Conservation (phyloP, 2,888 invertebrate genomes). For the Carpatolechia fugitivella region DNA sequence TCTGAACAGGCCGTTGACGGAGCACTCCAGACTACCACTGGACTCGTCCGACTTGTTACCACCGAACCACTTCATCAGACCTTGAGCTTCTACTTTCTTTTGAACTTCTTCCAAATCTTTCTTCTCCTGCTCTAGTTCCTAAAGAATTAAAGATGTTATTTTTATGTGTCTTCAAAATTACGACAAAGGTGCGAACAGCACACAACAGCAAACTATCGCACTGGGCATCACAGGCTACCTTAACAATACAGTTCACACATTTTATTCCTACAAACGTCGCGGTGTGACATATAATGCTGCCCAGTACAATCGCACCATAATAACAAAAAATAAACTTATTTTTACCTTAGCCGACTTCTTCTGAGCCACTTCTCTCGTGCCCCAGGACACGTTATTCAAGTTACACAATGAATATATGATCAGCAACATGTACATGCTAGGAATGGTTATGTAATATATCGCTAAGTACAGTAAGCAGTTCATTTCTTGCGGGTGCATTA, state of each 20-base stretch:
- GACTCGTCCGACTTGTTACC: slow-evolving; percentile 82
- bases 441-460: slow-evolving; percentile 92
- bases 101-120: slow-evolving; percentile 89
- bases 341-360: slow-evolving; percentile 64
- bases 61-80: slow-evolving; percentile 86
- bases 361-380: slow-evolving; percentile 88
- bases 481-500: slow-evolving; percentile 89
- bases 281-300: no score
- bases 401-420: slow-evolving; percentile 96
- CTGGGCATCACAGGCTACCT: no score
- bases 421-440: slow-evolving; percentile 95
- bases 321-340: neutral
- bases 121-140: slow-evolving; percentile 92
- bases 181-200: no score
- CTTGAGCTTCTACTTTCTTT: slow-evolving; percentile 88
- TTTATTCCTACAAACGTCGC: no score
- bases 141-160: slow-evolving; percentile 17
- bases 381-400: slow-evolving; percentile 96
- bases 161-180: no score
- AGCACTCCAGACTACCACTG: slow-evolving; percentile 91
- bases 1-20: slow-evolving; percentile 90
- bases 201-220: no score
- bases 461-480: slow-evolving; percentile 85
- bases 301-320: no score
- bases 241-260: no score